A percentile compares a stretch with the other conserved stretches of the same genome.
phyloP scores from a whole-genome alignment of 2,797 vertebrate genomes.

The Anableps anableps region DNA sequence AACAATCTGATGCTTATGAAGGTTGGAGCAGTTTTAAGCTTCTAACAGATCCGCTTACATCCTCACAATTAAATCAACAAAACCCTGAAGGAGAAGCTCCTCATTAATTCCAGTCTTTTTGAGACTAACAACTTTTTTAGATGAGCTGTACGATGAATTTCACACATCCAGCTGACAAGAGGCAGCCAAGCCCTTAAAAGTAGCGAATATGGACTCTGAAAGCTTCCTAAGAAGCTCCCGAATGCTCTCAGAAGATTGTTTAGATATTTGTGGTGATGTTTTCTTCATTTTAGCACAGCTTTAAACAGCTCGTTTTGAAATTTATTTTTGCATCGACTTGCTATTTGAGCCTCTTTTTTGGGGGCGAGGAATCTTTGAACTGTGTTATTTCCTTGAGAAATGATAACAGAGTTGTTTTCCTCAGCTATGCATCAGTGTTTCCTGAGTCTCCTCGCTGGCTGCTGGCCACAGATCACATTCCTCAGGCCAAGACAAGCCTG shows the following conservation, averaged over 20 bases:
- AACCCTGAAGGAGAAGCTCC: neutral
- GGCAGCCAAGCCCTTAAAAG: neutral
- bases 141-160: neutral
- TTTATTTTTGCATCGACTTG: neutral
- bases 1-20: neutral
- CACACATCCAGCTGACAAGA: neutral
- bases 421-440: constrained; percentile 85
- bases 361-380: neutral
- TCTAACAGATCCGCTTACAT: neutral
- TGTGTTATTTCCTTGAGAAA: constrained; percentile 7
- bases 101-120: neutral
- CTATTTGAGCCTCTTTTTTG: neutral
- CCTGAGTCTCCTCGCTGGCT: constrained; percentile 92
- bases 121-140: neutral
- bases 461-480: constrained; percentile 85
- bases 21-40: neutral
- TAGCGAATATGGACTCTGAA: neutral
- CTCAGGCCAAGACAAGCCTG: constrained; percentile 79
- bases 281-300: neutral
- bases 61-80: neutral
- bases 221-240: neutral
- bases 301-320: neutral
- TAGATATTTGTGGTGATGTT: neutral
- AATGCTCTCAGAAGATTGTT: neutral
- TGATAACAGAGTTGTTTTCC: constrained; percentile 33